phyloP scores from a whole-genome alignment of 35 echinoderm and acorn worm species.

The Holothuria glaberrima region DNA sequence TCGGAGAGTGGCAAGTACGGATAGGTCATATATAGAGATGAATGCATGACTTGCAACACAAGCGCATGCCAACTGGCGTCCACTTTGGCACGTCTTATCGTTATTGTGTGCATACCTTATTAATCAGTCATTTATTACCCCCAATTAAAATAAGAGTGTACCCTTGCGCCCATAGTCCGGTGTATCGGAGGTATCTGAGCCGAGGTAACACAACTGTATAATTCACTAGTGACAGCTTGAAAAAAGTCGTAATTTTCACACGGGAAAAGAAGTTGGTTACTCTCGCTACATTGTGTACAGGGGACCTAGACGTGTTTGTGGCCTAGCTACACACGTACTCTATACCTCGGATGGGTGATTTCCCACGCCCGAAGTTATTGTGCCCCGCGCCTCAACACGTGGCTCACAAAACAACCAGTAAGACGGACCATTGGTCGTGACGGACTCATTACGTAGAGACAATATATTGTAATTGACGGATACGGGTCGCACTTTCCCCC shows the following conservation, averaged over 20 bases:
- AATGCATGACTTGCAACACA: background rate
- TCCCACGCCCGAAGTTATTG: background rate
- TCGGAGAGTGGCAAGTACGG: too few species aligned
- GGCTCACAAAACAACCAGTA: background rate
- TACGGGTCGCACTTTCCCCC: too few species aligned
- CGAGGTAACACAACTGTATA: too few species aligned
- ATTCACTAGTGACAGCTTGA: constrained; percentile 1
- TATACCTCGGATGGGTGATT: constrained; percentile 1
- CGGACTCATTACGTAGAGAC: too few species aligned
- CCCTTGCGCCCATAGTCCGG: too few species aligned
- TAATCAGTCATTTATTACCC: constrained; percentile 36
- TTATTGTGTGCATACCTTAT: constrained; percentile 7
- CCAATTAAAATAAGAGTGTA: background rate
- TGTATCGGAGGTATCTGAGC: too few species aligned
- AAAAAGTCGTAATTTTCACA: constrained; percentile 31
- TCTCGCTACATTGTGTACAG: background rate
- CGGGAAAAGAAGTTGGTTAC: background rate
- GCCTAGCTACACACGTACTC: constrained; percentile 4
- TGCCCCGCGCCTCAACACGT: background rate
- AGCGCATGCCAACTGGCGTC: background rate
- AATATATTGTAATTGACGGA: too few species aligned
- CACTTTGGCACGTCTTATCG: too few species aligned
- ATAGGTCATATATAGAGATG: background rate
- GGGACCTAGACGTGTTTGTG: background rate
- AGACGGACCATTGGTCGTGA: too few species aligned